Percentiles rank a stretch among this genome's conserved stretches.
These are phyloP conservation scores for Acanthiza pusilla DNA, from an alignment of 2,797 vertebrate genomes.

Conservation along the genomic window DNA sequence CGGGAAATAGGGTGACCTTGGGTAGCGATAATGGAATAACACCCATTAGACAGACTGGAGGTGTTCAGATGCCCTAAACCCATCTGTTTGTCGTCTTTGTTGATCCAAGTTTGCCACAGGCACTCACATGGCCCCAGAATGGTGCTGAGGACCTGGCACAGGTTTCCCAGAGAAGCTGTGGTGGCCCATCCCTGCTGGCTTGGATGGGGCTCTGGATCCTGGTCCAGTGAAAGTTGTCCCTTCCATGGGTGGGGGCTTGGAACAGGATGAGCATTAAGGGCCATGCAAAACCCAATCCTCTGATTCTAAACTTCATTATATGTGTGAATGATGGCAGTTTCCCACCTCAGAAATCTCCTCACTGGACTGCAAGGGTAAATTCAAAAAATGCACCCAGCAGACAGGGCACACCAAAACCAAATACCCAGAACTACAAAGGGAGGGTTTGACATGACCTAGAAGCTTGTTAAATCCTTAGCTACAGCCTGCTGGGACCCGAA, in stretches of 20 bases:
- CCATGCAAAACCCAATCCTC: not conserved
- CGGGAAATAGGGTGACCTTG: not conserved
- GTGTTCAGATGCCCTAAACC: not conserved
- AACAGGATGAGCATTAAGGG: not conserved
- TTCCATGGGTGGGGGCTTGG: not conserved
- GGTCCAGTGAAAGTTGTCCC: not conserved
- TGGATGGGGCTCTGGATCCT: not conserved
- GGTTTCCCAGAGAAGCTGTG: not conserved
- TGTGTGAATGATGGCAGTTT: not conserved
- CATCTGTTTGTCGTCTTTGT: not conserved
- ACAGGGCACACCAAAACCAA: not conserved
- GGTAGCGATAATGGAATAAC: not conserved
- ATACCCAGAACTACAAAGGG: not conserved
- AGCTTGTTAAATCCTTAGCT: not conserved
- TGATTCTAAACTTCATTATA: not conserved
- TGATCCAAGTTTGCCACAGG: not conserved
- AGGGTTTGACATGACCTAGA: not conserved
- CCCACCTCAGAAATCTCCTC: not conserved
- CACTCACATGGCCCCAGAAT: not conserved
- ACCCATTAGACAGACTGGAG: not conserved
- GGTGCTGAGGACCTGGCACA: not conserved
- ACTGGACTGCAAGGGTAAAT: not conserved
- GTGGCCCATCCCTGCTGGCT: not conserved
- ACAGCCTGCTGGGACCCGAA: not conserved
- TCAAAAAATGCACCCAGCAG: not conserved